Base-by-base conservation (phyloP, 1,140 invertebrate species). In the Lepidotrigona ventralis region DNA sequence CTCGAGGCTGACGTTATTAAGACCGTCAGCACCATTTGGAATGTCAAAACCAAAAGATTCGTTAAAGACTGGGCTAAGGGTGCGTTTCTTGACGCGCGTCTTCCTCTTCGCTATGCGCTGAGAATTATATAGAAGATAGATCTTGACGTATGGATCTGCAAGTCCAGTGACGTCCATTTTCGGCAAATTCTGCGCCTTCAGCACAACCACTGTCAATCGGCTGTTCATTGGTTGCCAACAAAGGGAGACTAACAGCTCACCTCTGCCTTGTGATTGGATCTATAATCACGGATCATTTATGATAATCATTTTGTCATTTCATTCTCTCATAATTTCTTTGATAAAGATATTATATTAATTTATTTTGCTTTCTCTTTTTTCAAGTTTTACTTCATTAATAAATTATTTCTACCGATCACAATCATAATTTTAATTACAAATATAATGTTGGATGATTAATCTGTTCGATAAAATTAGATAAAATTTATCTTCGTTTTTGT, bases 31-130 rank as follows among this genome's bases (percentile, higher is more conserved):
- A 80, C 96, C 95, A 69, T 95, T 94, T 0, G 97, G 97, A 85
- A 98, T 97, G 81, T 98, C 97, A 91, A 98, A 98, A 29, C 97
- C 97, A 92, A 98, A 99, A 29, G 98, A 99, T 94, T 99, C 99
- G 94, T 99, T 99, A 95, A 99, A 99, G 71, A 99, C 98, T 0
- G 99, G 99, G 94, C 98, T 99, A 76, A 99, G 95, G 6, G 99
- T 99, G 56, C 98, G 96, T 93, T 99, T 99, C 95, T 99, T 99
- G 46, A 99, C 98, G 92, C 99, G 98, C 0, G 99, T 99, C 95
- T 99, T 99, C 95, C 99, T 99, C 95, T 99, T 99, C 66, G 98
- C 98, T 86, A 99, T 98, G 81, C 99, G 96, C 93, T 99, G 98
- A n/a, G 98, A 98, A 93, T 99, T 99, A 93, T 98, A 98, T 14